Conservation (phyloP, 2,797 vertebrate species). For the Naso thynnoides region DNA sequence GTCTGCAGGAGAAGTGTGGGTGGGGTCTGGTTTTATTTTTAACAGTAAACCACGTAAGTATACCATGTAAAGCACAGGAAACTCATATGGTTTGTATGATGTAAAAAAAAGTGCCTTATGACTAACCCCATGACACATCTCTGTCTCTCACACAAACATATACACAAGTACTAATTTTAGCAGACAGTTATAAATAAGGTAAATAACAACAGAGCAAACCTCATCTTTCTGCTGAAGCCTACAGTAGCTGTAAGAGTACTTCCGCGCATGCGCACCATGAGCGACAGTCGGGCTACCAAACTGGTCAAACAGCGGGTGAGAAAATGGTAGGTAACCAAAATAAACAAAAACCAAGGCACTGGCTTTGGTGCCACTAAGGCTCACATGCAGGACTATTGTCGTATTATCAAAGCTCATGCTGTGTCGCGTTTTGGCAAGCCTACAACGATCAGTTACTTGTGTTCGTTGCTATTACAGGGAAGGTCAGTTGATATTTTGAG, state of each 20-base stretch:
- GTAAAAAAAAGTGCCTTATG: not conserved
- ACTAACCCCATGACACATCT: too few relatives aligned
- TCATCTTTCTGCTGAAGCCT: slow-evolving; percentile 22
- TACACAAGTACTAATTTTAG: rapidly evolving
- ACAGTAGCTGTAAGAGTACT: slow-evolving; percentile 39
- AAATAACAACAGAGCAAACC: not conserved
- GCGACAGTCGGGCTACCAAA: slow-evolving; percentile 86
- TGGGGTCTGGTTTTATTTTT: slow-evolving; percentile 1
- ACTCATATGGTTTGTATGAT: not conserved
- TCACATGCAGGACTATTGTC: slow-evolving; percentile 7
- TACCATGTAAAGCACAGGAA: too few relatives aligned
- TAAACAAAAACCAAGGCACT: slow-evolving; percentile 77
- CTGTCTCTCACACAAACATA: not conserved
- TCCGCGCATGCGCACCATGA: slow-evolving; percentile 85
- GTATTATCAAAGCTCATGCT: slow-evolving; percentile 25
- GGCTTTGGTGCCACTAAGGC: slow-evolving; percentile 41
- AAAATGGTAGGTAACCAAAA: slow-evolving; percentile 94
- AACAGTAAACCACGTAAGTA: too few relatives aligned
- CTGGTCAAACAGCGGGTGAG: slow-evolving; percentile 91
- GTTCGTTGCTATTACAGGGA: slow-evolving; percentile 76
- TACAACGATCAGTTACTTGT: slow-evolving; percentile 57
- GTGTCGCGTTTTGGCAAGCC: slow-evolving; percentile 49
- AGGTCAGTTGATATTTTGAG: slow-evolving; percentile 91
- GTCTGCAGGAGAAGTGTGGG: not conserved
- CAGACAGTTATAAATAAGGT: not conserved